A percentile compares a stretch with the other conserved stretches of the same genome.
Conservation (phyloP, 2,888 invertebrate species). For the Galerucella nymphaeae region DNA sequence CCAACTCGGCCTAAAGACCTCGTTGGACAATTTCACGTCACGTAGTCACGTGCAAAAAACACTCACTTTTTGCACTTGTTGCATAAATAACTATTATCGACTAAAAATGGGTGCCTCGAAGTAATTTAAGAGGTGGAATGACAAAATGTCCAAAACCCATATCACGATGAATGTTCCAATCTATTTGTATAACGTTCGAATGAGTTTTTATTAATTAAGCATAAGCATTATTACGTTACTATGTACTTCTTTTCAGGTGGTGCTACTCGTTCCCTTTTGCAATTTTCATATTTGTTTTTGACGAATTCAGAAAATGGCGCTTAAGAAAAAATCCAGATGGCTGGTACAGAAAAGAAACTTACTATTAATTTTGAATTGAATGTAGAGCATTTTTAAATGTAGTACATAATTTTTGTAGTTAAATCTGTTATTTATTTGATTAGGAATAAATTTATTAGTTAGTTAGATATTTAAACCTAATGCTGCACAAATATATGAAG, state of each 20-base stretch:
- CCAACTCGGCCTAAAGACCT: no score
- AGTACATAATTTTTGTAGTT: slow-evolving; percentile 20
- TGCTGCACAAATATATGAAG: background rate
- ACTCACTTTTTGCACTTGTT: no score
- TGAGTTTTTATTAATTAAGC: no score
- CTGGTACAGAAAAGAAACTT: slow-evolving; percentile 82
- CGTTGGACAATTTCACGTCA: no score
- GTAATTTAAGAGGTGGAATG: no score
- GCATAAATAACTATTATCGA: no score
- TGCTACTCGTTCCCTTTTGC: slow-evolving; percentile 79
- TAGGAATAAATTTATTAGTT: background rate
- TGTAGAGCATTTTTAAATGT: slow-evolving; percentile 27
- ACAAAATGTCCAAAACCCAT: no score
- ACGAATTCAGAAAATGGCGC: slow-evolving; percentile 80
- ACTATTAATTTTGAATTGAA: slow-evolving; percentile 67
- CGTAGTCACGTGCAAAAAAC: no score
- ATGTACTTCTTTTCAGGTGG: slow-evolving; percentile 54
- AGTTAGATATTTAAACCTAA: background rate
- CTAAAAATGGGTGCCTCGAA: no score
- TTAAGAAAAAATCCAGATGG: slow-evolving; percentile 76
- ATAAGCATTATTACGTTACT: no score
- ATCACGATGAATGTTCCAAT: no score
- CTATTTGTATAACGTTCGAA: no score
- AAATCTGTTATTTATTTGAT: background rate
- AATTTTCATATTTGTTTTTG: slow-evolving; percentile 78